Evolutionary conservation across 2,113 vertebrate species (phyloP), one percentile per base, ranked within the genome.

Genomic region (Haemorhous mexicanus): DNA sequence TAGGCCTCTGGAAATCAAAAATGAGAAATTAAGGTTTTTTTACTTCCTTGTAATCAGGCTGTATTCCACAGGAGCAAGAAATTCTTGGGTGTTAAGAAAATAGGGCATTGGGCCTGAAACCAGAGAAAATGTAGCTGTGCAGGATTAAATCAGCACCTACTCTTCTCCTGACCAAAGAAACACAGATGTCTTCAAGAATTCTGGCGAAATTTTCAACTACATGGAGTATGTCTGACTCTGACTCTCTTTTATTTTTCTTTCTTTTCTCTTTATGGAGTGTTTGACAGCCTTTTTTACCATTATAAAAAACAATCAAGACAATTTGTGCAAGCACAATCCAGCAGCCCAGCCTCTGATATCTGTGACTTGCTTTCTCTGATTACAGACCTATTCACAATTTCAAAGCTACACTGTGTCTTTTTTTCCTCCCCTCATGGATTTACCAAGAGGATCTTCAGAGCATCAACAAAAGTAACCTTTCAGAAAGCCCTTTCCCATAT

Each of bases 231-330:
- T 66, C 46, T 67, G 14, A 68, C 13, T 58, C 33, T 50, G 7
- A 63, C 11, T 56, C 13, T 62, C 7, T 56, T 9, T 9, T 37
- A 1, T 6, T 20, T 11, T 19, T 19, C 69, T n/a, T 19, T 0
- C 7, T 58, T 50, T 87, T 27, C 37, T 85, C 7, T 50, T n/a
- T 76, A 8, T 80, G 56, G 47, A 70, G 23, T n/a, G 14, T 67
- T 92, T 89, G 33, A 47, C 43, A 87, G 30, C 6, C 46, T 43
- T 24, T 61, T 84, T 78, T n/a, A 43, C 22, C 12, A 30, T 59
- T 75, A 15, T n/a, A 27, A 55, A 89, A 87, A 59, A 9, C 4
- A 75, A 20, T 58, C 33, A 47, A 75, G 61, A 47, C 11, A 33
- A 4, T 77, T 41, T 32, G 33, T 72, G 44, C 32, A 27, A 20